Evolutionary conservation across 2,888 invertebrate genomes (phyloP).

Genomic region (Rhagonycha lutea): DNA sequence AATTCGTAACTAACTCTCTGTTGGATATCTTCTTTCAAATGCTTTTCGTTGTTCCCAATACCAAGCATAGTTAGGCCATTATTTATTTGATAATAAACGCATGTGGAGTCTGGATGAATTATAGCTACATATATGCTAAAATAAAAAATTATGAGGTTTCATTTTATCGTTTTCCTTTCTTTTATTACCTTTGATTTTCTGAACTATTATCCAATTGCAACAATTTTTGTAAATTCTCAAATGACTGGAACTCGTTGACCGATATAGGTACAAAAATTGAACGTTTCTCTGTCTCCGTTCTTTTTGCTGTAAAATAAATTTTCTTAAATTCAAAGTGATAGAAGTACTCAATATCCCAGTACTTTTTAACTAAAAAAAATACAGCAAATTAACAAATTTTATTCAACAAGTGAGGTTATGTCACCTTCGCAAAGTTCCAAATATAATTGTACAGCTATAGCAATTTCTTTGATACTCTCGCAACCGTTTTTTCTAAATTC

Average conservation of each 20-base stretch:
- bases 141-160: not conserved
- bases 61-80: constrained; percentile 45
- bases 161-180: not conserved
- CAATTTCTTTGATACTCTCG: constrained; percentile 53
- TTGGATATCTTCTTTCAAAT: constrained; percentile 36
- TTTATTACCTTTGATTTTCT: constrained; percentile 18
- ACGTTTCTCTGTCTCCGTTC: constrained; percentile 43
- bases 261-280: constrained; percentile 56
- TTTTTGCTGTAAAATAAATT: constrained; percentile 54
- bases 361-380: constrained; percentile 51
- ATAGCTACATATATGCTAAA: constrained; percentile 50
- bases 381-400: not conserved
- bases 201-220: not conserved
- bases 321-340: constrained; percentile 51
- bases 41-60: constrained; percentile 31
- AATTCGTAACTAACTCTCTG: constrained; percentile 44
- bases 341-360: constrained; percentile 56
- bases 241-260: constrained; percentile 48
- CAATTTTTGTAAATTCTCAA: constrained; percentile 48
- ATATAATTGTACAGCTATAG: constrained; percentile 59
- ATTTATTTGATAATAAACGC: constrained; percentile 56
- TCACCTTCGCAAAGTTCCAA: constrained; percentile 62
- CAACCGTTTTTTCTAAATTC: constrained; percentile 56
- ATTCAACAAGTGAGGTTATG: not conserved
- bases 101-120: constrained; percentile 55